phyloP scores from a whole-genome alignment of 2,888 invertebrate species.

The Agrilus biguttatus region DNA sequence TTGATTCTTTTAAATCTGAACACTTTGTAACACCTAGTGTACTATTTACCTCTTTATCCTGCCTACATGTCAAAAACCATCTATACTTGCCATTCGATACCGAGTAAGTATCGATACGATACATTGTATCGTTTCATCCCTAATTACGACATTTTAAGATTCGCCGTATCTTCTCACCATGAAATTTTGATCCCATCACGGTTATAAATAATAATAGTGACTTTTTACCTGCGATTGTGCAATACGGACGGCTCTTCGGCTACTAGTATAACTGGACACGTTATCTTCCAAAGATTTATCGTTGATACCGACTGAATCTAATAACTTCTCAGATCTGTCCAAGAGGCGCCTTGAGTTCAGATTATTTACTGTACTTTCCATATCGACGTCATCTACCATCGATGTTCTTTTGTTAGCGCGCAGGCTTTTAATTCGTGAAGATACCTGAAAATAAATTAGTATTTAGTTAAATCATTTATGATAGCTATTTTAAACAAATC shows the following conservation, averaged over 20 bases:
- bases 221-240: background rate
- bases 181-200: no score
- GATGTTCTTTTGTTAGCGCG: conserved; percentile 46
- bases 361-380: conserved; percentile 43
- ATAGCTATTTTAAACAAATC: background rate
- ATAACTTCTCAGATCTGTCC: conserved; percentile 46
- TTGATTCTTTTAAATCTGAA: no score
- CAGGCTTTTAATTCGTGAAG: conserved; percentile 43
- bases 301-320: conserved; percentile 48
- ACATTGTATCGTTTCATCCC: no score
- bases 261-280: conserved; percentile 22
- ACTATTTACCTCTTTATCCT: no score
- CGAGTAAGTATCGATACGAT: no score
- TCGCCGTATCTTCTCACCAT: no score
- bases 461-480: background rate
- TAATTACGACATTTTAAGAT: no score
- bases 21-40: no score
- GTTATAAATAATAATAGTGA: no score
- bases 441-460: conserved; percentile 32
- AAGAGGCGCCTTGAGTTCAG: conserved; percentile 41
- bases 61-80: no score
- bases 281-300: conserved; percentile 17
- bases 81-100: no score
- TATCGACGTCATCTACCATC: conserved; percentile 46
- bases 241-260: conserved; percentile 19